A percentile compares a stretch with the other conserved stretches of the same genome.
Evolutionary conservation across 37 sponge, comb jelly and placozoan genomes (phyloP).

Genomic region (Crambe crambe): DNA sequence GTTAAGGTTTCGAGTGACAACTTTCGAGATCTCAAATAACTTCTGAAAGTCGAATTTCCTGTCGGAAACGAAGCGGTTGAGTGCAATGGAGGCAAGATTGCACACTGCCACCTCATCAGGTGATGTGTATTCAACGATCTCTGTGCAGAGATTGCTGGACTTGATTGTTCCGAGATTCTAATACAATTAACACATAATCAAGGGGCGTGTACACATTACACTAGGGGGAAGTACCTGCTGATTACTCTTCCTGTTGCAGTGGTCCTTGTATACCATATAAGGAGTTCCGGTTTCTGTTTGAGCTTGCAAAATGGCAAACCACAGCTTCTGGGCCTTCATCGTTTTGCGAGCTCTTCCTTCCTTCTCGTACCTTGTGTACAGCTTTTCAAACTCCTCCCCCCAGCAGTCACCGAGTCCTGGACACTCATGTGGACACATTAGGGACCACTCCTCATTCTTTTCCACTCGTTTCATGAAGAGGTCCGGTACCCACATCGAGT

Average conservation of each 20-base stretch:
- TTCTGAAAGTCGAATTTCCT: constrained; percentile 86
- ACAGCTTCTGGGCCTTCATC: constrained; percentile 96
- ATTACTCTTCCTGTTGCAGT: constrained; percentile 98
- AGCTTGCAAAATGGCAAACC: constrained; percentile 98
- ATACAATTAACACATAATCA: neutral
- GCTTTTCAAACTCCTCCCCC: constrained; percentile 95
- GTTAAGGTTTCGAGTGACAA: constrained; percentile 94
- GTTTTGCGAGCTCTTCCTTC: constrained; percentile 73
- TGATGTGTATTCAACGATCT: constrained; percentile 94
- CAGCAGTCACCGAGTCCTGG: constrained; percentile 91
- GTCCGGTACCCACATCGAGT: constrained; percentile 97
- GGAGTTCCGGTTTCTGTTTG: constrained; percentile 99
- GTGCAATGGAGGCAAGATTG: constrained; percentile 97
- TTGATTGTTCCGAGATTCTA: constrained; percentile 98
- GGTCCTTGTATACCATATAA: constrained; percentile 99
- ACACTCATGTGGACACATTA: constrained; percentile 98
- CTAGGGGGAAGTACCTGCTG: constrained; percentile 66
- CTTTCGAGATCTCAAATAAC: constrained; percentile 89
- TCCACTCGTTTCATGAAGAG: constrained; percentile 98
- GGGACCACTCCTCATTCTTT: constrained; percentile 83
- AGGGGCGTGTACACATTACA: neutral
- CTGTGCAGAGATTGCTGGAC: constrained; percentile 98
- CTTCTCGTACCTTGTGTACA: constrained; percentile 89
- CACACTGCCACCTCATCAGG: constrained; percentile 99
- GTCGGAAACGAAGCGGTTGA: constrained; percentile 84